A percentile compares a stretch with the other conserved stretches of the same genome.
phyloP scores from a whole-genome alignment of 2,888 invertebrate genomes.

The Nymphalis c-album region DNA sequence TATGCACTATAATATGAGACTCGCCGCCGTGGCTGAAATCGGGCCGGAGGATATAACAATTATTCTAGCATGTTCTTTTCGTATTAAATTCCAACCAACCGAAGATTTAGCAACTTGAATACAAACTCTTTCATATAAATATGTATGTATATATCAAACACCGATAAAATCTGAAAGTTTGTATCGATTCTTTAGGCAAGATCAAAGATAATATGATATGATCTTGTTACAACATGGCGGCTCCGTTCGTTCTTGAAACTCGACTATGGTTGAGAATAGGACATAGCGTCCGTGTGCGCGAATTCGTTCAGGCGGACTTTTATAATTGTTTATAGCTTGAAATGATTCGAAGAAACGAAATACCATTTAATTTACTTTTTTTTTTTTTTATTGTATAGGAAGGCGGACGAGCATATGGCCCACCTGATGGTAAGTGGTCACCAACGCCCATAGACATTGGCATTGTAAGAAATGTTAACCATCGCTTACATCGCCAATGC shows the following conservation, averaged over 20 bases:
- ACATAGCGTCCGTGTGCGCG: no score
- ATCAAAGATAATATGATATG: background rate
- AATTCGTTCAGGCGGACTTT: background rate
- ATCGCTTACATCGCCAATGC: no score
- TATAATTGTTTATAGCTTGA: background rate
- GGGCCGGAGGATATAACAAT: no score
- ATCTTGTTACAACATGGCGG: background rate
- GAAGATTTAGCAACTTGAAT: background rate
- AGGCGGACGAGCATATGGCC: no score
- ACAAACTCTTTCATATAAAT: background rate
- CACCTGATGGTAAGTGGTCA: no score
- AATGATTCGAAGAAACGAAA: no score
- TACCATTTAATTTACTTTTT: no score
- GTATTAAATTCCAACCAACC: background rate
- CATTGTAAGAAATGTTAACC: no score
- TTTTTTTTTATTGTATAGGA: no score
- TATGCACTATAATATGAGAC: no score
- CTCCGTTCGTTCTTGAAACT: constrained; percentile 1
- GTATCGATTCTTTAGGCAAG: background rate
- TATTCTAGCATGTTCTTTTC: background rate
- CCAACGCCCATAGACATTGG: no score
- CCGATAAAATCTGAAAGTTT: constrained; percentile 2
- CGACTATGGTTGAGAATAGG: background rate
- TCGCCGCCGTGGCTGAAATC: no score
- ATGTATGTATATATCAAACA: background rate